These are phyloP conservation scores for Bombus pascuorum DNA, from an alignment of 1,140 invertebrate genomes.

Conservation along the genomic window DNA sequence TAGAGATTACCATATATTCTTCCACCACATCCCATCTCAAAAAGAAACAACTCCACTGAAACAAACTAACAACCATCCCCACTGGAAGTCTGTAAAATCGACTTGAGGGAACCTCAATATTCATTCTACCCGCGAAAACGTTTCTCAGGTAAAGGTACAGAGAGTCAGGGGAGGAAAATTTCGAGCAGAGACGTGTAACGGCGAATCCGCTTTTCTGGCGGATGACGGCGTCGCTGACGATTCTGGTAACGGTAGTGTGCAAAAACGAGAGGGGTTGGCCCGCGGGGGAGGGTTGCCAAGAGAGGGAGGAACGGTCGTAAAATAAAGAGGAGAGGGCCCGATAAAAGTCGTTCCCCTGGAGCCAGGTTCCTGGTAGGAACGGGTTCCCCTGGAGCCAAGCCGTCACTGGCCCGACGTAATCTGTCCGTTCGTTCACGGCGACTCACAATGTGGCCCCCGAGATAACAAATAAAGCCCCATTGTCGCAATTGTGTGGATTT, in stretches of 20 bases:
- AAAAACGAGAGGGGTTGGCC: neutral
- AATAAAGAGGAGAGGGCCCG: slow-evolving; percentile 45
- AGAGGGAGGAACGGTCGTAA: slow-evolving; percentile 24
- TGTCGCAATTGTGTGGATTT: slow-evolving; percentile 84
- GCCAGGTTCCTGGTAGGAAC: slow-evolving; percentile 51
- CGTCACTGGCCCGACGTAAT: slow-evolving; percentile 82
- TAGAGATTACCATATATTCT: no score
- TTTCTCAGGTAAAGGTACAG: neutral
- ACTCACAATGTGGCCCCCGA: slow-evolving; percentile 83
- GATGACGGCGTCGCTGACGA: slow-evolving; percentile 60
- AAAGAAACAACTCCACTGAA: neutral
- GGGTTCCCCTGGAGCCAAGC: slow-evolving; percentile 76
- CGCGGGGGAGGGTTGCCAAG: neutral
- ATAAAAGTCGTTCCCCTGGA: slow-evolving; percentile 62
- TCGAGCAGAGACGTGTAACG: slow-evolving; percentile 54
- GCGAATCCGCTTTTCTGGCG: slow-evolving; percentile 68
- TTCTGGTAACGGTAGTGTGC: slow-evolving; percentile 16
- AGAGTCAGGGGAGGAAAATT: neutral
- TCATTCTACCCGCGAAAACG: neutral
- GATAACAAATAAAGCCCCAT: slow-evolving; percentile 84
- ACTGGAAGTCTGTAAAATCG: neutral
- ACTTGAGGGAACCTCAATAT: neutral
- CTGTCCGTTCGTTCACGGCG: slow-evolving; percentile 82
- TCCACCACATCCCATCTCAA: neutral
- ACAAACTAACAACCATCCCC: neutral